phyloP scores from a whole-genome alignment of 2,888 invertebrate genomes.

The Germaria angustata region DNA sequence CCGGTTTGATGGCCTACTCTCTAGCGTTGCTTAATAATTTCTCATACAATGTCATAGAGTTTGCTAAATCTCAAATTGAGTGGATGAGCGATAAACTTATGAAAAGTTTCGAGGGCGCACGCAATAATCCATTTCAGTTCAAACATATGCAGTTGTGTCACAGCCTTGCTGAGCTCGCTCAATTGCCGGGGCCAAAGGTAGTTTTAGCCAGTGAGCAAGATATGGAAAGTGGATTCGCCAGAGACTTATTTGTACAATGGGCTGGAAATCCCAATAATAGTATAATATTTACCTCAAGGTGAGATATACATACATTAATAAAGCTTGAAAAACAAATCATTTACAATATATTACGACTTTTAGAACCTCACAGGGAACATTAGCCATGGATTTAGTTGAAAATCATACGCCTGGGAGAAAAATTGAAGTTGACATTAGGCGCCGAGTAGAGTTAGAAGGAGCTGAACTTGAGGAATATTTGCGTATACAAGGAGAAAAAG shows the following conservation, averaged over 20 bases:
- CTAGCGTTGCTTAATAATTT: conserved; percentile 96
- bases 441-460: conserved; percentile 88
- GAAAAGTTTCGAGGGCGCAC: conserved; percentile 92
- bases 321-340: background rate
- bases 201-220: conserved; percentile 97
- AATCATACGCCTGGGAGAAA: conserved; percentile 86
- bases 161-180: conserved; percentile 90
- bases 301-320: conserved; percentile 69
- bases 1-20: conserved; percentile 96
- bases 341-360: background rate
- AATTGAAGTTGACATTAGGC: conserved; percentile 86
- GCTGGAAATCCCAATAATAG: conserved; percentile 94
- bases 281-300: conserved; percentile 94
- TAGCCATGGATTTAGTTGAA: conserved; percentile 89
- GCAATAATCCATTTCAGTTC: conserved; percentile 97
- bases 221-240: conserved; percentile 95
- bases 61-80: conserved; percentile 99
- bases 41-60: conserved; percentile 98
- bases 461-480: conserved; percentile 88
- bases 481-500: conserved; percentile 83
- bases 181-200: conserved; percentile 95
- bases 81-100: conserved; percentile 99
- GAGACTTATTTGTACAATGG: conserved; percentile 97
- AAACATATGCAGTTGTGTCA: conserved; percentile 97
- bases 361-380: conserved; percentile 89